Base-by-base conservation (phyloP, 2,797 vertebrate species). In the Lepus townsendii region DNA sequence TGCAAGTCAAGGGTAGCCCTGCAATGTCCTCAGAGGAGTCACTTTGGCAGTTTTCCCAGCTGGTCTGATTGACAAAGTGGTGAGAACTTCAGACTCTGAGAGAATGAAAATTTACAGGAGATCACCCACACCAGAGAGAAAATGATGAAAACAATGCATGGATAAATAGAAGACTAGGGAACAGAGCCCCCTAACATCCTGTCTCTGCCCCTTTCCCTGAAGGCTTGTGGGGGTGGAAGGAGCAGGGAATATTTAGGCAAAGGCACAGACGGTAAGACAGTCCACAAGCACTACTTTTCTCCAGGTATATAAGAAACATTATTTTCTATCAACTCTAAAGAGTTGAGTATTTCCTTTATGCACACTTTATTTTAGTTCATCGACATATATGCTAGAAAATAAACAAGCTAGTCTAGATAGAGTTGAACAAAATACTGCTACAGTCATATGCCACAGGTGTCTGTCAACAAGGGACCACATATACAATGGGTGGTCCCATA, bases 1-100 rank as follows among this genome's bases (percentile, higher is more conserved):
- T 47, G 20, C 16, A 35, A 73, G 60, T 83, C 68, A 91, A 65
- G 14, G 62, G 35, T 66, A 62, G 26, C 65, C 17, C n/a, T 19
- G 7, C 7, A 4, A 69, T 7, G 35, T 24, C 10, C 0, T 50
- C 17, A 19, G 30, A 57, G 75, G 54, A 76, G 6, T 75, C 60
- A 35, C 73, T 87, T 88, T 71, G 79, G 4, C 38, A 77, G 68
- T 30, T 90, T 95, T 94, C 73, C 60, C 47, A 68, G 88, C 19
- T 88, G 32, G 80, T 69, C 54, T 66, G 80, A 89, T 69, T 47
- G 68, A 84, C 50, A 24, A 68, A 60, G 42, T 60, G 30, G 4
- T 10, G 27, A 69, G 5, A 66, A 78, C 27, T 76, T 87, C 13
- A 88, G 38, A 84, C 12, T 63, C 52, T 78, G 32, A 85, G 26